phyloP scores from a whole-genome alignment of 1,140 invertebrate genomes.

The Drosophila orosa region DNA sequence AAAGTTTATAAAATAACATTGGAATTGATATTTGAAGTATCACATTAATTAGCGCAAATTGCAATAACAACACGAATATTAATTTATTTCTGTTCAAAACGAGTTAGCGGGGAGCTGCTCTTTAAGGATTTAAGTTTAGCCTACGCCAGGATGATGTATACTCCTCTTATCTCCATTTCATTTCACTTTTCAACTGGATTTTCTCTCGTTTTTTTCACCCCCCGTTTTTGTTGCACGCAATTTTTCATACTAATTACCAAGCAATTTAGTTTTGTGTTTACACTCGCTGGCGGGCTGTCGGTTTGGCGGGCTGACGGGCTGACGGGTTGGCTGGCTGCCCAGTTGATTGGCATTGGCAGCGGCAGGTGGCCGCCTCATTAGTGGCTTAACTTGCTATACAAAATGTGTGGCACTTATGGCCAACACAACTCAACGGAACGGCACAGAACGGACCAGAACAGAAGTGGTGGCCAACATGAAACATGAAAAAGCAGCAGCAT shows the following conservation, averaged over 20 bases:
- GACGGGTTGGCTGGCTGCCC: conserved; percentile 51
- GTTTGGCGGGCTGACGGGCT: conserved; percentile 43
- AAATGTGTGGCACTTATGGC: conserved; percentile 81
- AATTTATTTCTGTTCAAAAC: conserved; percentile 11
- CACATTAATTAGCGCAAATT: conserved; percentile 27
- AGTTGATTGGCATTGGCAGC: conserved; percentile 67
- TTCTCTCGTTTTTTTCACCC: conserved; percentile 10
- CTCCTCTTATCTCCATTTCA: conserved; percentile 20
- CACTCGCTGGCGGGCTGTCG: conserved; percentile 41
- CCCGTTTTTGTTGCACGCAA: conserved; percentile 54
- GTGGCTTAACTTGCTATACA: conserved; percentile 80
- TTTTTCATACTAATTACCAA: conserved; percentile 82
- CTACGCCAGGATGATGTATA: background rate
- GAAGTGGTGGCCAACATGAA: conserved; percentile 64
- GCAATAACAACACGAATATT: conserved; percentile 1
- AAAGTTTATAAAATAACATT: conserved; percentile 19
- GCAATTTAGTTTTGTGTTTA: conserved; percentile 82
- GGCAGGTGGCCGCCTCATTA: conserved; percentile 80
- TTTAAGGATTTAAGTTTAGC: conserved; percentile 14
- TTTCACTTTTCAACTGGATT: conserved; percentile 37
- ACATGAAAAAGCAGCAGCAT: conserved; percentile 78
- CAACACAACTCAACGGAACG: conserved; percentile 45
- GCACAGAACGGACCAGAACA: conserved; percentile 10
- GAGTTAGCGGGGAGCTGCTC: background rate
- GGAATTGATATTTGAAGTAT: conserved; percentile 24